Evolutionary conservation across 2,113 vertebrate species (phyloP), one percentile per base, ranked within the genome.

Genomic region (Corvus hawaiiensis): DNA sequence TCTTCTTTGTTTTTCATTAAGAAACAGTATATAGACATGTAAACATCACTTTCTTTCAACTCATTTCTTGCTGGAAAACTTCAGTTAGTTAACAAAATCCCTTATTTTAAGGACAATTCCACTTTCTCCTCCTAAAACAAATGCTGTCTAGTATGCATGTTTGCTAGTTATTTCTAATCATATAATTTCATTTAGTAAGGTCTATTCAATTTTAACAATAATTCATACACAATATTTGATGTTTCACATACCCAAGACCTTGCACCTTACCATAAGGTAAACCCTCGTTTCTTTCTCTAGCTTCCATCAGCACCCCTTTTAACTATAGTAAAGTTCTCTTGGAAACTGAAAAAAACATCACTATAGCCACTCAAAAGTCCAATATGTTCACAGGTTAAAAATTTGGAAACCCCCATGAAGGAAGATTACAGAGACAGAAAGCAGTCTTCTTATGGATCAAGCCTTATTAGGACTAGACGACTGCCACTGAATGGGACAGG

Each of bases 401-500:
- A 24, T 48, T 6, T 51, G 6, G 46, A 51, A 91, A n/a, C 4
- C 16, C 37, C 33, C 11, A n/a, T 4, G 13, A 61, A 58, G 11
- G 76, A 71, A 24, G 13, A 56, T 1, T 7, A 26, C 33, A 13
- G 15, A 68, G 10, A 46, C 16, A 67, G 24, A 39, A 51, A 80
- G 13, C 9, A 83, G 19, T 15, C 30, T 22, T 59, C 27, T 23
- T 19, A 22, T 0, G 1, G 23, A 30, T 44, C 3, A 1, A n/a
- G 0, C 4, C 41, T 44, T 35, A 8, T 5, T 30, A 80, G 30
- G 30, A 39, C 39, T 3, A 10, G 11, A 64, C 83, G 26, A 73
- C 15, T 39, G 30, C 18, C 59, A 59, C 51, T 14, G 7, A 88
- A 18, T 1, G 5, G 11, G 10, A 52, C 26, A 66, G 24, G 20